Percentiles rank a stretch among this genome's conserved stretches.
Evolutionary conservation across 1,140 invertebrate species (phyloP).

Genomic region (Probaryconus sp.): DNA sequence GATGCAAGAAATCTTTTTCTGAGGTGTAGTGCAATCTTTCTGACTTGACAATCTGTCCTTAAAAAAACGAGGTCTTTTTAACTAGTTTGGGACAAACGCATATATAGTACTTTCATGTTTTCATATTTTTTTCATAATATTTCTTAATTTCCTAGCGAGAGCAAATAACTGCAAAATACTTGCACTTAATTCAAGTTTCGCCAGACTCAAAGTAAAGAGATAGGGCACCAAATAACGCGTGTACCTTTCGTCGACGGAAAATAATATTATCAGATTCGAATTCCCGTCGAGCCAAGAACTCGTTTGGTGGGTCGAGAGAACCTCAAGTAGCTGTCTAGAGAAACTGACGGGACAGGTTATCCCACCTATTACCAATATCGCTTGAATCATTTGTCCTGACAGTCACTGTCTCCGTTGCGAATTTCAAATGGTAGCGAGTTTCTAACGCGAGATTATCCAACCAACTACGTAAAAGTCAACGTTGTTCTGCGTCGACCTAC

Average conservation of each 20-base stretch:
- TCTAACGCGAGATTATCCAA: constrained; percentile 29
- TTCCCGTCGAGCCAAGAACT: constrained; percentile 53
- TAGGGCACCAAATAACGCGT: constrained; percentile 10
- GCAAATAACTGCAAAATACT: constrained; percentile 6
- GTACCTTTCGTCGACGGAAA: constrained; percentile 45
- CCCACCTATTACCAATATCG: constrained; percentile 60
- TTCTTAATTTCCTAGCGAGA: too few species aligned
- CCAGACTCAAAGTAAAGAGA: constrained; percentile 3
- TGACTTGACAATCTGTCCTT: too few species aligned
- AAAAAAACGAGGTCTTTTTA: too few species aligned
- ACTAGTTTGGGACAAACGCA: too few species aligned
- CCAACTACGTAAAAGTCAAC: too few species aligned
- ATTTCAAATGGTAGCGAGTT: constrained; percentile 47
- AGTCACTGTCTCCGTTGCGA: constrained; percentile 41
- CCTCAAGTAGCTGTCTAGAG: constrained; percentile 61
- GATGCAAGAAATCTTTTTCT: too few species aligned
- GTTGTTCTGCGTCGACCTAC: too few species aligned
- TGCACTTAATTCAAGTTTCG: constrained; percentile 36
- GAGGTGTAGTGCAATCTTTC: too few species aligned
- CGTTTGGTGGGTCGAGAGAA: constrained; percentile 59
- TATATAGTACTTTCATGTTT: too few species aligned
- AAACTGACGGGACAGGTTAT: constrained; percentile 62
- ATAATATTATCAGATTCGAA: constrained; percentile 54
- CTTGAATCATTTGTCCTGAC: constrained; percentile 57
- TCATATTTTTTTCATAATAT: too few species aligned